These are phyloP conservation scores for Puffinus mauretanicus DNA, from an alignment of 2,113 vertebrate genomes.

Conservation along the genomic window DNA sequence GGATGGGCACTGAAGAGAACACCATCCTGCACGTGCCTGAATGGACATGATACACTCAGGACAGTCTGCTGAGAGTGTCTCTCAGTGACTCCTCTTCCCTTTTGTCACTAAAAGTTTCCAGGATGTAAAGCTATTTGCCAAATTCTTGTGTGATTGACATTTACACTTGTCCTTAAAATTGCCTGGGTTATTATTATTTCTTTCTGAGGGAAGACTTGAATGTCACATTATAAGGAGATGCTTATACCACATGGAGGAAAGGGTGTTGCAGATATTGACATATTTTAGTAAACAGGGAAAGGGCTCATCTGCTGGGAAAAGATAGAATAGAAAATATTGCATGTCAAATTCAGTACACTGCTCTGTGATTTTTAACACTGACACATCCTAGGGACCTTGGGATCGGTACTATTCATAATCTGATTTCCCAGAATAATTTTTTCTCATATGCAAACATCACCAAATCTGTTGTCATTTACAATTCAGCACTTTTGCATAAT, in stretches of 20 bases:
- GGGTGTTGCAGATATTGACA: not conserved
- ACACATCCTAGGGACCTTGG: not conserved
- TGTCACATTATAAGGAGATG: not conserved
- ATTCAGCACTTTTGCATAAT: constrained; percentile 3
- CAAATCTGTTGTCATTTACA: not conserved
- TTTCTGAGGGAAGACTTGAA: not conserved
- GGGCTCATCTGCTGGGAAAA: not conserved
- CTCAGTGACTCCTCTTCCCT: not conserved
- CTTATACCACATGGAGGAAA: not conserved
- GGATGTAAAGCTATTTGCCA: not conserved
- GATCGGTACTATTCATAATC: constrained; percentile 31
- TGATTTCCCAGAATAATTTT: constrained; percentile 41
- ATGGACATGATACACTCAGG: not conserved
- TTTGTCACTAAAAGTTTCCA: not conserved
- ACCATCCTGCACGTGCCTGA: not conserved
- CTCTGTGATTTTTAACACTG: constrained; percentile 11
- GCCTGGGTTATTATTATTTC: not conserved
- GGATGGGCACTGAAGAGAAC: not conserved
- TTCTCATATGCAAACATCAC: not conserved
- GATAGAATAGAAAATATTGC: not conserved
- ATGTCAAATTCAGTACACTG: not conserved
- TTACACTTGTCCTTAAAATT: not conserved
- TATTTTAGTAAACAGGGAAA: not conserved
- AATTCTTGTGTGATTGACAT: not conserved
- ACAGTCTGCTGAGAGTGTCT: not conserved